These are phyloP conservation scores for Lordiphosa stackelbergi DNA, from an alignment of 1,140 invertebrate species.

Conservation along the genomic window DNA sequence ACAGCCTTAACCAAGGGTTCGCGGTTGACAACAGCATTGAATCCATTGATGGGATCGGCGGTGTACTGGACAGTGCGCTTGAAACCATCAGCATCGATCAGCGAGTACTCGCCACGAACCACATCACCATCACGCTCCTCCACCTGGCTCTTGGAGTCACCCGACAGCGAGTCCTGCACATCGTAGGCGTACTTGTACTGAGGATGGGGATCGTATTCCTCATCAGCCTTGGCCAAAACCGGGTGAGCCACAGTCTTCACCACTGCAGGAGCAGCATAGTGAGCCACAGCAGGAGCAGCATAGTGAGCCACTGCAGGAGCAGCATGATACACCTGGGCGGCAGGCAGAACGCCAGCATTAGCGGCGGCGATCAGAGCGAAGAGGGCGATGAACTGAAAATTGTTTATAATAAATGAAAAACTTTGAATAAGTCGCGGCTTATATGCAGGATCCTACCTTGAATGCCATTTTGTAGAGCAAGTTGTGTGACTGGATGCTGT, in stretches of 20 bases:
- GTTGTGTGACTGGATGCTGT: slow-evolving; percentile 11
- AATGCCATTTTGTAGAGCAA: slow-evolving; percentile 41
- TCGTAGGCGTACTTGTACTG: slow-evolving; percentile 78
- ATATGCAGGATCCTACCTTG: slow-evolving; percentile 26
- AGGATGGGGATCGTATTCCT: slow-evolving; percentile 75
- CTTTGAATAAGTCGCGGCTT: neutral
- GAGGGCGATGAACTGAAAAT: slow-evolving; percentile 37
- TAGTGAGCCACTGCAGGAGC: slow-evolving; percentile 37
- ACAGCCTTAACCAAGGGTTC: slow-evolving; percentile 65
- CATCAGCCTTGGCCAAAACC: slow-evolving; percentile 36
- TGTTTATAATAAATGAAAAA: neutral
- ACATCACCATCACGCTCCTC: slow-evolving; percentile 80
- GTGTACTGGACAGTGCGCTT: slow-evolving; percentile 72
- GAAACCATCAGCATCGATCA: slow-evolving; percentile 65
- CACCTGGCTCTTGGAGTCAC: slow-evolving; percentile 80
- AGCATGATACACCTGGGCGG: slow-evolving; percentile 33
- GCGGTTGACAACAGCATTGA: slow-evolving; percentile 72
- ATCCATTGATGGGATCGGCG: slow-evolving; percentile 67
- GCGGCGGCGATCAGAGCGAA: slow-evolving; percentile 36
- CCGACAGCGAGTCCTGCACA: slow-evolving; percentile 78
- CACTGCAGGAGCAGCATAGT: slow-evolving; percentile 24
- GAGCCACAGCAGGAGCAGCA: slow-evolving; percentile 12
- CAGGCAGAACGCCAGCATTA: slow-evolving; percentile 37
- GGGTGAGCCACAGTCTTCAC: slow-evolving; percentile 36
- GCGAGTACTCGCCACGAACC: slow-evolving; percentile 71